Evolutionary conservation across 2,888 invertebrate species (phyloP).

Genomic region (Nomada ruficornis): DNA sequence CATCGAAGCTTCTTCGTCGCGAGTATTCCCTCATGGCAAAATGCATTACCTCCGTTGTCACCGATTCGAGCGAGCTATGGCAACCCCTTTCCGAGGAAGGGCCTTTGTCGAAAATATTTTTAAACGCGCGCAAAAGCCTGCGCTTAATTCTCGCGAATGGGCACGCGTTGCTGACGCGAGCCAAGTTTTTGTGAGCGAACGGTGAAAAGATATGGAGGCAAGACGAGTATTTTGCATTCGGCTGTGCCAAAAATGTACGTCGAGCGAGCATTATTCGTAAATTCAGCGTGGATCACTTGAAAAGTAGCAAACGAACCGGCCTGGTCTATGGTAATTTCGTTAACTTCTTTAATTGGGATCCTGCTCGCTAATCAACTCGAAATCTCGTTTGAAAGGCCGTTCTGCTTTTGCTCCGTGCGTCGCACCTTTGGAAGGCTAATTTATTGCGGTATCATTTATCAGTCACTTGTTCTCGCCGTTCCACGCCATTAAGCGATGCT

Average conservation of each 20-base stretch:
- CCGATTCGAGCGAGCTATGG: background rate
- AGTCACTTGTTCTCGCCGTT: conserved; percentile 31
- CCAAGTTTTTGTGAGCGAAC: background rate
- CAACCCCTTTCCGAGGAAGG: background rate
- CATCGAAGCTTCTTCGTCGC: background rate
- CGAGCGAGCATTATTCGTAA: conserved; percentile 20
- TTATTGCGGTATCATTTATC: conserved; percentile 43
- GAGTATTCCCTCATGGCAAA: background rate
- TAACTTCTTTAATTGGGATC: conserved; percentile 54
- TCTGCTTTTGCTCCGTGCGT: background rate
- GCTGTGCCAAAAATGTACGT: background rate
- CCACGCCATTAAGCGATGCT: conserved; percentile 10
- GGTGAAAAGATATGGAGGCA: background rate
- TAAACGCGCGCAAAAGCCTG: background rate
- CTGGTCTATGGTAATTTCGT: conserved; percentile 42
- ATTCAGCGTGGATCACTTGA: conserved; percentile 11
- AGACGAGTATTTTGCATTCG: background rate
- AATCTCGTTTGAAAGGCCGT: conserved; percentile 40
- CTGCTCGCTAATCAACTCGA: conserved; percentile 52
- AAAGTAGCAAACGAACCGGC: conserved; percentile 55
- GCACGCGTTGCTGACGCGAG: background rate
- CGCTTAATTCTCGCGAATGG: conserved; percentile 4
- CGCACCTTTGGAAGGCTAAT: conserved; percentile 43
- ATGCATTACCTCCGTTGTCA: background rate
- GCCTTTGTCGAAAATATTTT: background rate